These are phyloP conservation scores for Plutomurus gul DNA, from an alignment of 1,140 invertebrate species.

Conservation along the genomic window DNA sequence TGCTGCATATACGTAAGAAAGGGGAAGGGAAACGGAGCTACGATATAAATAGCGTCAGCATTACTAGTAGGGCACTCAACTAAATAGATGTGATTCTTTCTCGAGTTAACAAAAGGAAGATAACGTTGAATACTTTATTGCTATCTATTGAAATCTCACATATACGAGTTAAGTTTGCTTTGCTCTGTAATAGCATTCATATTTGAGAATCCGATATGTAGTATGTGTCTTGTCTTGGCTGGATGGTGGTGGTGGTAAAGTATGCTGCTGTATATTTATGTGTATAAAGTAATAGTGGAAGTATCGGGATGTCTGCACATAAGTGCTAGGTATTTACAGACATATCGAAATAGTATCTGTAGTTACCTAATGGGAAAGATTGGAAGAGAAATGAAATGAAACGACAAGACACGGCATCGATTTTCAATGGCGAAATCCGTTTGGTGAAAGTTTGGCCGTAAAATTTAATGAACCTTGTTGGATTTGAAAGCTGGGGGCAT, in stretches of 20 bases:
- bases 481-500: slow-evolving; percentile 15
- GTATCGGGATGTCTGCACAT: too few relatives aligned
- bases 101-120: slow-evolving; percentile 6
- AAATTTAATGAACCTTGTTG: slow-evolving; percentile 32
- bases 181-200: background rate
- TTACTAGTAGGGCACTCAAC: too few relatives aligned
- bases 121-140: slow-evolving; percentile 1
- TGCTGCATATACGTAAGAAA: too few relatives aligned
- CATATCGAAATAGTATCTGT: too few relatives aligned
- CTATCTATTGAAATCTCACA: slow-evolving; percentile 22
- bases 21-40: too few relatives aligned
- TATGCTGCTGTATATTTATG: too few relatives aligned
- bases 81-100: background rate
- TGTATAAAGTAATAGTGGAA: too few relatives aligned
- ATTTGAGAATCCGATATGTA: too few relatives aligned
- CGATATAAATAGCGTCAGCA: too few relatives aligned
- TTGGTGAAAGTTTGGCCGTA: slow-evolving; percentile 17
- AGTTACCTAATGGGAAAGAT: background rate
- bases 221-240: too few relatives aligned
- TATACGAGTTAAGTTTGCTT: slow-evolving; percentile 2
- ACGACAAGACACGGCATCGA: slow-evolving; percentile 2
- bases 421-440: slow-evolving; percentile 28
- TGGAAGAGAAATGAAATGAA: background rate
- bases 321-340: too few relatives aligned
- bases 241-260: too few relatives aligned